A percentile compares a stretch with the other conserved stretches of the same genome.
Conservation (phyloP, 2,797 vertebrate species). For the Chaunax sp. region DNA sequence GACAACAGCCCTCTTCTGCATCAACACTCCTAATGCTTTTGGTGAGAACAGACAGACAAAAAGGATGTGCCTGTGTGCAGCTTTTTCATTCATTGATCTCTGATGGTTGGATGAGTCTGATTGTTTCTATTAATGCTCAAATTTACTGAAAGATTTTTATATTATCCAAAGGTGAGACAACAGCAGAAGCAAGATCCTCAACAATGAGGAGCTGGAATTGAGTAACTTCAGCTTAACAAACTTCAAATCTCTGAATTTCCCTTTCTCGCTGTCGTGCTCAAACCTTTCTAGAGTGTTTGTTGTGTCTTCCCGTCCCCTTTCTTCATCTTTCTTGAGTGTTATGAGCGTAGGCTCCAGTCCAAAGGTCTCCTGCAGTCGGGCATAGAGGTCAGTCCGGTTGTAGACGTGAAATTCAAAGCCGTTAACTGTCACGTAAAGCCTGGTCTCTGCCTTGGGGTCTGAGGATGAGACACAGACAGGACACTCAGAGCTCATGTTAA, state of each 20-base stretch:
- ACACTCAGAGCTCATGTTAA: neutral
- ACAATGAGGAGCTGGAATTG: neutral
- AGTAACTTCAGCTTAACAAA: neutral
- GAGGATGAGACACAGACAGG: conserved; percentile 13
- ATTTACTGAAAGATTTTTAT: neutral
- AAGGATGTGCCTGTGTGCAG: neutral
- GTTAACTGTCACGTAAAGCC: conserved; percentile 95
- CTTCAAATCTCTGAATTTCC: neutral
- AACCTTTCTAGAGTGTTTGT: conserved; percentile 90
- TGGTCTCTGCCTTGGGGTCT: conserved; percentile 99
- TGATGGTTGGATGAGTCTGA: neutral
- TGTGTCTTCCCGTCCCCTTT: conserved; percentile 85
- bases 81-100: neutral
- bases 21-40: neutral
- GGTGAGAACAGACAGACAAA: conserved; percentile 1
- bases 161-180: neutral
- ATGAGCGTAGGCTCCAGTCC: conserved; percentile 95
- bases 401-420: conserved; percentile 99
- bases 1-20: conserved; percentile 1
- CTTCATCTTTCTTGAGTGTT: conserved; percentile 88
- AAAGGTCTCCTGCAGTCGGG: conserved; percentile 94
- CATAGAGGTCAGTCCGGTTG: conserved; percentile 95
- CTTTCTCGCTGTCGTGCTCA: neutral
- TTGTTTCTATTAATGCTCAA: neutral
- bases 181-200: neutral